Conservation (phyloP, 2,113 vertebrate genomes). For the Pholis gunnellus region DNA sequence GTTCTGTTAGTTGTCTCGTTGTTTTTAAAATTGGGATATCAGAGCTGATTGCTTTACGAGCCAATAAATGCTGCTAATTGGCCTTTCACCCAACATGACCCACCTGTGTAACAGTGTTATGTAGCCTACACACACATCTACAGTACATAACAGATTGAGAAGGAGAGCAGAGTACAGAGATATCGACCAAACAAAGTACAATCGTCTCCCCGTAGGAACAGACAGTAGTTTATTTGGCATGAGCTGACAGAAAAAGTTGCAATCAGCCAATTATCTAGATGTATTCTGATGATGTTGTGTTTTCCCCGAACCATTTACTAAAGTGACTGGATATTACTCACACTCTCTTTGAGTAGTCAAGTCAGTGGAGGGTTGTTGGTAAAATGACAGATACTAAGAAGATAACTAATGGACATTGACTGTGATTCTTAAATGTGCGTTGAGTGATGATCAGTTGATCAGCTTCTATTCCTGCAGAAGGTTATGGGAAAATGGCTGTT, state of each 20-base stretch:
- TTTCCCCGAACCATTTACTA: constrained; percentile 2
- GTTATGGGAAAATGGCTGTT: not conserved
- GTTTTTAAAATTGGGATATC: constrained; percentile 22
- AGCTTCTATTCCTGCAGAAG: not conserved
- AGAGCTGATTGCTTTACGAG: constrained; percentile 23
- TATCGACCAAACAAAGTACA: not conserved
- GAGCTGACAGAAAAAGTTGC: constrained; percentile 10
- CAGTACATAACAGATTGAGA: not conserved
- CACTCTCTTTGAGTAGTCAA: not conserved
- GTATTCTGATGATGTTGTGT: constrained; percentile 2
- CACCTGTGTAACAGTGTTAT: not conserved
- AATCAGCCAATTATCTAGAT: not conserved
- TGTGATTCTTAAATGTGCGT: constrained; percentile 5
- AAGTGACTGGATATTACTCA: constrained; percentile 14
- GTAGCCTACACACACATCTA: not conserved
- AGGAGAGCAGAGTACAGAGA: not conserved
- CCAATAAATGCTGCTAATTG: constrained; percentile 15
- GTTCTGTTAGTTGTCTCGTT: not conserved
- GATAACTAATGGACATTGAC: not conserved
- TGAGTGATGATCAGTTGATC: not conserved
- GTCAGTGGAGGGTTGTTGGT: constrained; percentile 1
- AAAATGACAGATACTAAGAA: constrained; percentile 5
- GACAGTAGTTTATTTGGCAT: not conserved
- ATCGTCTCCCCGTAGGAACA: not conserved
- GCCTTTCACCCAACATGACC: constrained; percentile 4